These are phyloP conservation scores for Melopsittacus undulatus DNA, from an alignment of 2,797 vertebrate species.

Conservation along the genomic window DNA sequence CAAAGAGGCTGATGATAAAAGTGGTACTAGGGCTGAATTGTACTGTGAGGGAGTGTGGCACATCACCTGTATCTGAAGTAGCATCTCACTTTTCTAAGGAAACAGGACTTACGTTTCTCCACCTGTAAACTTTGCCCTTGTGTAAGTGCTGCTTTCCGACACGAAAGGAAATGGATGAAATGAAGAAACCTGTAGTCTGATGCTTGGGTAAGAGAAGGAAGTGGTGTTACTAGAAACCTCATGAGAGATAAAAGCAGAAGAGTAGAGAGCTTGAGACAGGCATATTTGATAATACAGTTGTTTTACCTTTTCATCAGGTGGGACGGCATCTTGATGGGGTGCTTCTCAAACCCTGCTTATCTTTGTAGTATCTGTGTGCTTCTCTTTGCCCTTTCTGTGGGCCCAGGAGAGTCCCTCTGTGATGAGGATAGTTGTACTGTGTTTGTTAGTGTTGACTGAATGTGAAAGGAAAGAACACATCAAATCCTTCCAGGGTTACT, in stretches of 20 bases:
- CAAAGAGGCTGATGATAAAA: background rate
- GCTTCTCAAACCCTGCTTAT: background rate
- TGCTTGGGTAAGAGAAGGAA: background rate
- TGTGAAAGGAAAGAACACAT: background rate
- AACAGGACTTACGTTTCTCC: background rate
- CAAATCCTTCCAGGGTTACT: background rate
- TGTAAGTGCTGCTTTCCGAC: background rate
- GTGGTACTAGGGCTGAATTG: background rate
- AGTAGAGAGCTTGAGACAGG: background rate
- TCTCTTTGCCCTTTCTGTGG: background rate
- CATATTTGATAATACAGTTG: accelerated
- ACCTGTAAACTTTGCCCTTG: background rate
- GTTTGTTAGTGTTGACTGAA: background rate
- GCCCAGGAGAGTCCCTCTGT: background rate
- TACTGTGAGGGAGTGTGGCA: accelerated
- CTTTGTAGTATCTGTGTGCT: background rate
- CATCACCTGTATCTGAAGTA: background rate
- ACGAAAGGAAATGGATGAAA: background rate
- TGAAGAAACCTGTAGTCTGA: background rate
- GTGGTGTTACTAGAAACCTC: background rate
- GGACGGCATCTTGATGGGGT: background rate
- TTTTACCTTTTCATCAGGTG: background rate
- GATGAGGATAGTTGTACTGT: background rate
- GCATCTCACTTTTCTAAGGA: background rate
- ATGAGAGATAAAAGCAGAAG: background rate